phyloP scores from a whole-genome alignment of 2,113 vertebrate species.

The Hiodon alosoides region DNA sequence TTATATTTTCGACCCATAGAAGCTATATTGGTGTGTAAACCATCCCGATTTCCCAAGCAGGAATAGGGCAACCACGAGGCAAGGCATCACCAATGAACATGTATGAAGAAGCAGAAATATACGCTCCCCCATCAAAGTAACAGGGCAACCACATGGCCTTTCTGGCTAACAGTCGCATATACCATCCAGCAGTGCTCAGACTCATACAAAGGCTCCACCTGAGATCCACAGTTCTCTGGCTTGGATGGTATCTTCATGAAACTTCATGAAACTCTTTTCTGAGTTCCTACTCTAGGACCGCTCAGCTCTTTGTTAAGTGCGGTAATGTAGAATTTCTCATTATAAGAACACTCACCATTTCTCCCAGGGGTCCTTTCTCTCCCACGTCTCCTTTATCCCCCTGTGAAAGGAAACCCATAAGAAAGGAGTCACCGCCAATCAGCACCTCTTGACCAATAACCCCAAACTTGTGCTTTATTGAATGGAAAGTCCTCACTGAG shows the following conservation, averaged over 20 bases:
- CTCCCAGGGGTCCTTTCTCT: conserved; percentile 55
- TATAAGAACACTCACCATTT: conserved; percentile 42
- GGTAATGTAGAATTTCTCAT: not conserved
- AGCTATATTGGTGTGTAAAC: not conserved
- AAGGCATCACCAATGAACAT: not conserved
- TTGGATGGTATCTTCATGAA: too few species aligned
- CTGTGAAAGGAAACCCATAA: conserved; percentile 36
- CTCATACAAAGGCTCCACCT: too few species aligned
- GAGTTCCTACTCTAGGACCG: not conserved
- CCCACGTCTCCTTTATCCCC: conserved; percentile 64
- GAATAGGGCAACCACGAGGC: too few species aligned
- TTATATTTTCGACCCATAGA: not conserved
- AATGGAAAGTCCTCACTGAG: not conserved
- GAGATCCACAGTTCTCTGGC: too few species aligned
- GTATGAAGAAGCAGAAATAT: conserved; percentile 1
- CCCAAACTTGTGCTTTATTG: not conserved
- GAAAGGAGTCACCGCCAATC: not conserved
- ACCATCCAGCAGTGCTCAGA: not conserved
- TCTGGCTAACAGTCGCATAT: not conserved
- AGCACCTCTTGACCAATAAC: not conserved
- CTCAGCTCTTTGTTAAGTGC: not conserved
- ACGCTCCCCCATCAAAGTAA: not conserved
- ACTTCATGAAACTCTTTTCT: not conserved
- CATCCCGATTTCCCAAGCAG: too few species aligned
- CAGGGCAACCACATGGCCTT: not conserved